A percentile compares a stretch with the other conserved stretches of the same genome.
phyloP scores from a whole-genome alignment of 2,113 vertebrate genomes.

The Gnathonemus echidnorhynchus region DNA sequence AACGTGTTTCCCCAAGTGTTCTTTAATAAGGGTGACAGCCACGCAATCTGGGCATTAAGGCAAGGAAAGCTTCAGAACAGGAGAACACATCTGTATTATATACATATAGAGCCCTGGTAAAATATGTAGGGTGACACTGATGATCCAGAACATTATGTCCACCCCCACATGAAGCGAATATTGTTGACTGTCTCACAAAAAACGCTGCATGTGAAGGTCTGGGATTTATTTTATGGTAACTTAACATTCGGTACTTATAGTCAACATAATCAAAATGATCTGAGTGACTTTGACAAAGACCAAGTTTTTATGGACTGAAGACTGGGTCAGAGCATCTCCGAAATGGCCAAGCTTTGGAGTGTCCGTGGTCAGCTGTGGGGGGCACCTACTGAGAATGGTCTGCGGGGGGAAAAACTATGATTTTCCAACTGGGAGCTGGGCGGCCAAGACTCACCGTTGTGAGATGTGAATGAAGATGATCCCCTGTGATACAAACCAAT shows the following conservation, averaged over 20 bases:
- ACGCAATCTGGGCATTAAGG: conserved; percentile 30
- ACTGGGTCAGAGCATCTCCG: background rate
- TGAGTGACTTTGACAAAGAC: background rate
- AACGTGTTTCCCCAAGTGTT: conserved; percentile 17
- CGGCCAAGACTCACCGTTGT: background rate
- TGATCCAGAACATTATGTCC: background rate
- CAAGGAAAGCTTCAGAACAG: conserved; percentile 37
- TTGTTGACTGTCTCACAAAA: background rate
- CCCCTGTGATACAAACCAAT: background rate
- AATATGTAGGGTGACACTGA: background rate
- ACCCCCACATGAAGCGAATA: background rate
- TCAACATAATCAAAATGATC: background rate
- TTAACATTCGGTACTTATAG: background rate
- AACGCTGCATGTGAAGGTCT: background rate
- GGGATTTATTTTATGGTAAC: background rate
- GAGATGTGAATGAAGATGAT: background rate
- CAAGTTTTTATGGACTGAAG: background rate
- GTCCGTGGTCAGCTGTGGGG: background rate
- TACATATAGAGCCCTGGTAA: background rate
- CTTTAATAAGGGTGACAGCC: conserved; percentile 45
- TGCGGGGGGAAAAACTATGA: background rate
- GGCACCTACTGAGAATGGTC: background rate
- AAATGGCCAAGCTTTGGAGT: background rate
- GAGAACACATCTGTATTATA: conserved; percentile 18
- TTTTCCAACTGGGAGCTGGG: background rate